phyloP scores from a whole-genome alignment of 2,797 vertebrate genomes.

The Hylomyscus alleni region DNA sequence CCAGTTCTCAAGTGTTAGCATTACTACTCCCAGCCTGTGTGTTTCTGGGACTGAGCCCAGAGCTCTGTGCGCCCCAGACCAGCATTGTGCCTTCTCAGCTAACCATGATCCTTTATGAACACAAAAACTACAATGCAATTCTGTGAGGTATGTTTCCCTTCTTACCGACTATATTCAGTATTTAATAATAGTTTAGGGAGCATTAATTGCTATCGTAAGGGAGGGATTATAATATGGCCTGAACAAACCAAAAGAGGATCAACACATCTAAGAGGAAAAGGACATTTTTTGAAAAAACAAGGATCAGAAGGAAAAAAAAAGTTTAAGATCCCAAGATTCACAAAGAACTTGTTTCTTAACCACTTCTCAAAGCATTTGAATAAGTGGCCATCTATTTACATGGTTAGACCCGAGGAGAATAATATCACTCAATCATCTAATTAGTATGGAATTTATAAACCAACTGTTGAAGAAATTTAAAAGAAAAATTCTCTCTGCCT shows the following conservation, averaged over 20 bases:
- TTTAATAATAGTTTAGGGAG: not conserved
- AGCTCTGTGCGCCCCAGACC: not conserved
- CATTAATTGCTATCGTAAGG: slow-evolving; percentile 17
- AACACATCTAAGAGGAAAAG: not conserved
- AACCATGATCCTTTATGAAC: slow-evolving; percentile 17
- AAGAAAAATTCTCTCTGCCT: not conserved
- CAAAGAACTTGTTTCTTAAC: slow-evolving; percentile 12
- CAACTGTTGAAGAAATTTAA: not conserved
- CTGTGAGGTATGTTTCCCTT: not conserved
- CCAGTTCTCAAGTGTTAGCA: not conserved
- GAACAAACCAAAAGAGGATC: slow-evolving; percentile 17
- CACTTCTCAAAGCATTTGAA: not conserved
- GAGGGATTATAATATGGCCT: not conserved
- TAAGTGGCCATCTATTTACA: not conserved
- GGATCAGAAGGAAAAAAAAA: not conserved
- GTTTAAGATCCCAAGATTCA: not conserved
- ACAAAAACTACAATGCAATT: slow-evolving; percentile 19
- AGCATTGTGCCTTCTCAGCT: not conserved
- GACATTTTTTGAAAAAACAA: not conserved
- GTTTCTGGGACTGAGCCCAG: not conserved
- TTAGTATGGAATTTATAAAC: slow-evolving; percentile 26
- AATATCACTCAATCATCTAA: slow-evolving; percentile 7
- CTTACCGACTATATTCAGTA: not conserved
- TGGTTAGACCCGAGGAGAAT: not conserved
- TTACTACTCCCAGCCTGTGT: too few relatives aligned